Base-by-base conservation (phyloP, 2,888 invertebrate genomes). In the Tetanocera ferruginea region DNA sequence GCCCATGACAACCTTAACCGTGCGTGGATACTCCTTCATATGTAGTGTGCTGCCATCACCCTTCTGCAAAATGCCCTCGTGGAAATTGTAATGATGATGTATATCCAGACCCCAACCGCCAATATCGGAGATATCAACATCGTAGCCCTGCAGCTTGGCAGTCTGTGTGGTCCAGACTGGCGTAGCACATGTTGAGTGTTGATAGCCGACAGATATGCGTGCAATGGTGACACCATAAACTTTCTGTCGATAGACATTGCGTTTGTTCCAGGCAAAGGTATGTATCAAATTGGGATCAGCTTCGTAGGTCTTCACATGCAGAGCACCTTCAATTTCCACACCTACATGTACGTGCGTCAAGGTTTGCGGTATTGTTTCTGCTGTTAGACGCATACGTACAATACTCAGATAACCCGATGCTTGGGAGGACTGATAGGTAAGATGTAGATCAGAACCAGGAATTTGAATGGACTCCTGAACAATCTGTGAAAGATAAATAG, bases 31-130 rank as follows among this genome's bases (percentile, higher is more conserved):
- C 87, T 96, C 95, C 86, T 97, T 98, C 90, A 99, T 93, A 89
- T 98, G 98, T 51, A 98, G 92, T 62, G 97, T 95, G 2, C 97
- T 96, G 76, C 99, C 99, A 87, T 98, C 98, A 55, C 99, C 99
- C 89, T 98, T 98, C 89, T 99, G 98, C 64, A 99, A 91, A 81
- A 99, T 98, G 28, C 97, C 98, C 91, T 99, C 98, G 87, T 98
- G 97, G 92, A 98, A 98, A 90, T 99, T 99, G 90, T 98, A 98
- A 89, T 98, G 97, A 90, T 99, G 99, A 90, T 99, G 98, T 81
- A 98, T 97, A 88, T 99, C 97, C 76, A 99, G 91, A 72, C 98
- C 98, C 98, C 98, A 99, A 67, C 98, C 98, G 0, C 98, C 98
- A 76, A 98, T 96, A 88, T 98, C 98, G 0, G 98, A 97, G 81